phyloP scores from a whole-genome alignment of 2,888 invertebrate genomes.

The Ochlodes sylvanus region DNA sequence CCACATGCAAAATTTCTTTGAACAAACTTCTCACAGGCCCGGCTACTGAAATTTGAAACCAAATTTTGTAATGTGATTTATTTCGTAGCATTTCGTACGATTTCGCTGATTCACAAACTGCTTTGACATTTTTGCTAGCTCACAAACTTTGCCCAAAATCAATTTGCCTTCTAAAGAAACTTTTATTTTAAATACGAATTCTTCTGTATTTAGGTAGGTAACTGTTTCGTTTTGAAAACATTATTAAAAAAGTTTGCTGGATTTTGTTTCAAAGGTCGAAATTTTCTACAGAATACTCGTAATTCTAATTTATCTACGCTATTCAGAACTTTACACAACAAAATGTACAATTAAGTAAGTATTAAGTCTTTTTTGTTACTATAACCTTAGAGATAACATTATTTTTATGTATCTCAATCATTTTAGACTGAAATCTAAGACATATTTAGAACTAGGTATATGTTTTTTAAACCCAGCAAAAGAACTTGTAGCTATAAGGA shows the following conservation, averaged over 20 bases:
- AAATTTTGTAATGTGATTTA: slow-evolving; percentile 31
- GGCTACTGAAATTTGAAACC: slow-evolving; percentile 24
- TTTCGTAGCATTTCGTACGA: slow-evolving; percentile 24
- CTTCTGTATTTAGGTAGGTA: slow-evolving; percentile 29
- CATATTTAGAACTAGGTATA: no score
- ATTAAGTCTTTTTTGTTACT: neutral
- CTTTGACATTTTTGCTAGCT: slow-evolving; percentile 28
- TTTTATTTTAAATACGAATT: slow-evolving; percentile 30
- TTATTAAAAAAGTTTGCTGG: slow-evolving; percentile 34
- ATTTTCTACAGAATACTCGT: slow-evolving; percentile 27
- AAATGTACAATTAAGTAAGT: slow-evolving; percentile 13
- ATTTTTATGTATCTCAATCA: no score
- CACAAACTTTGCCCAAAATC: slow-evolving; percentile 28
- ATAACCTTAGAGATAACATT: neutral
- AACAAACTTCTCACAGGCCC: slow-evolving; percentile 26
- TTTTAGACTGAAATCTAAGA: no score
- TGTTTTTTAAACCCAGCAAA: no score
- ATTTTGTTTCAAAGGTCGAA: slow-evolving; percentile 33
- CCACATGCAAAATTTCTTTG: slow-evolving; percentile 27
- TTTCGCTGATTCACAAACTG: slow-evolving; percentile 28
- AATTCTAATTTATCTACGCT: slow-evolving; percentile 31
- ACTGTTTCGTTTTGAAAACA: slow-evolving; percentile 35
- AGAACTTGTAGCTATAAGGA: no score
- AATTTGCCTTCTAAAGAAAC: slow-evolving; percentile 30
- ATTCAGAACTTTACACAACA: slow-evolving; percentile 18